Evolutionary conservation across 2,888 invertebrate species (phyloP).

Genomic region (Dryobota labecula): DNA sequence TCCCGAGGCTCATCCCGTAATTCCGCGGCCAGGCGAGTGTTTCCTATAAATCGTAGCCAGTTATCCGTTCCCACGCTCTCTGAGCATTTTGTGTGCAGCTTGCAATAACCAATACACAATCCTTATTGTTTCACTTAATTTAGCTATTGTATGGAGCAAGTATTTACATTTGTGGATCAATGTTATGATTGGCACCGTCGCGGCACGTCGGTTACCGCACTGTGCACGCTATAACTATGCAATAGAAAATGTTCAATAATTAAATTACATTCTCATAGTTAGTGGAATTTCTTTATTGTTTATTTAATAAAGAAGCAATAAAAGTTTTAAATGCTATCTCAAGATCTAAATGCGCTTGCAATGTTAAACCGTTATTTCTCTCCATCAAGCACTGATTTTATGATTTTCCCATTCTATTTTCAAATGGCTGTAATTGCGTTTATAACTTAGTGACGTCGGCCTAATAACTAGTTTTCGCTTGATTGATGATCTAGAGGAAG

Average conservation of each 20-base stretch:
- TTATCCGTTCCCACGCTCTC: constrained; percentile 87
- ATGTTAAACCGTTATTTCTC: constrained; percentile 58
- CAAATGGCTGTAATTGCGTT: constrained; percentile 73
- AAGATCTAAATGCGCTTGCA: constrained; percentile 56
- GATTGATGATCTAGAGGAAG: constrained; percentile 82
- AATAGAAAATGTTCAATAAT: constrained; percentile 58
- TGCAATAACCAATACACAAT: constrained; percentile 87
- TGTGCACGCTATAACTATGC: constrained; percentile 51
- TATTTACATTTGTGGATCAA: constrained; percentile 85
- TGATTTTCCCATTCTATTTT: constrained; percentile 73
- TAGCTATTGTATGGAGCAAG: constrained; percentile 86
- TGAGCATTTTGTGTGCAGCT: constrained; percentile 84
- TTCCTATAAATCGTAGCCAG: constrained; percentile 81
- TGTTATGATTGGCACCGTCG: constrained; percentile 73
- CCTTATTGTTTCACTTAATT: constrained; percentile 90
- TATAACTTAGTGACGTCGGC: constrained; percentile 76
- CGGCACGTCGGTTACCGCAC: constrained; percentile 50
- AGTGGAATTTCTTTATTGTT: constrained; percentile 59
- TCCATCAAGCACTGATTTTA: constrained; percentile 62
- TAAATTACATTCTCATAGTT: constrained; percentile 61
- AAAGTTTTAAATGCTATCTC: constrained; percentile 56
- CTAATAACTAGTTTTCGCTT: constrained; percentile 81
- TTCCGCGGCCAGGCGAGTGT: constrained; percentile 76
- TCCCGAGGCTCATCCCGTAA: constrained; percentile 77
- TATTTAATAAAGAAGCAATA: constrained; percentile 57